phyloP scores from a whole-genome alignment of 2,113 vertebrate species.

The Beaufortia kweichowensis region DNA sequence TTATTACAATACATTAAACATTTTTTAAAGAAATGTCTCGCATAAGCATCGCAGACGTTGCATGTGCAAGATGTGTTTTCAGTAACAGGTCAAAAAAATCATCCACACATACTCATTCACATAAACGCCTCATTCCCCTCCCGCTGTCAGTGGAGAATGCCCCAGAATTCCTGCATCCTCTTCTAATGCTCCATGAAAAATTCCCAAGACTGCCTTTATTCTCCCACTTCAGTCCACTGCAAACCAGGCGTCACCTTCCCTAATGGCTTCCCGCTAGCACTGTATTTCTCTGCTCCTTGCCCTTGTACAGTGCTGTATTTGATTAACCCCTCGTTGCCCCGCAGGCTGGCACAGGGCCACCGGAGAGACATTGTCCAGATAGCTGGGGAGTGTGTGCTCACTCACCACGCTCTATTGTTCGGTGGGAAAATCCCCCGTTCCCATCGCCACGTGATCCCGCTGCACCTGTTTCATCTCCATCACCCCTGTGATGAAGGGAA shows the following conservation, averaged over 20 bases:
- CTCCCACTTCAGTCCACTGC: conserved; percentile 11
- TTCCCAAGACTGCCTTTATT: conserved; percentile 9
- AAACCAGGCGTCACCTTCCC: neutral
- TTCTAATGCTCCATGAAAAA: conserved; percentile 45
- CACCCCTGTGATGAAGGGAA: conserved; percentile 10
- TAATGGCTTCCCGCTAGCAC: conserved; percentile 46
- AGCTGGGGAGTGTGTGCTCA: neutral
- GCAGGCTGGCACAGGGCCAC: conserved; percentile 10
- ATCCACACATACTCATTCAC: neutral
- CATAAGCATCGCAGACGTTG: no score
- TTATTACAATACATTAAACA: no score
- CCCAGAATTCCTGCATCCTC: conserved; percentile 26
- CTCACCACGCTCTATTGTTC: conserved; percentile 16
- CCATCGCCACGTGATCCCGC: neutral
- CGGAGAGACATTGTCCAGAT: conserved; percentile 20
- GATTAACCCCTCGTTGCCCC: conserved; percentile 37
- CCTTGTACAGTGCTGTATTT: conserved; percentile 40
- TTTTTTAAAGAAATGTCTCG: no score
- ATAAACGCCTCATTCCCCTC: neutral
- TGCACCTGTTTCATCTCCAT: conserved; percentile 21
- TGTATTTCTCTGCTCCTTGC: conserved; percentile 34
- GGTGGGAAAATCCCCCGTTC: conserved; percentile 32
- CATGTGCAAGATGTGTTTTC: no score
- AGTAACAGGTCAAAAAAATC: no score
- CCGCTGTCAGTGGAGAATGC: neutral